Evolutionary conservation across 2,797 vertebrate genomes (phyloP), one percentile per base, ranked within the genome.

Genomic region (Todus mexicanus): DNA sequence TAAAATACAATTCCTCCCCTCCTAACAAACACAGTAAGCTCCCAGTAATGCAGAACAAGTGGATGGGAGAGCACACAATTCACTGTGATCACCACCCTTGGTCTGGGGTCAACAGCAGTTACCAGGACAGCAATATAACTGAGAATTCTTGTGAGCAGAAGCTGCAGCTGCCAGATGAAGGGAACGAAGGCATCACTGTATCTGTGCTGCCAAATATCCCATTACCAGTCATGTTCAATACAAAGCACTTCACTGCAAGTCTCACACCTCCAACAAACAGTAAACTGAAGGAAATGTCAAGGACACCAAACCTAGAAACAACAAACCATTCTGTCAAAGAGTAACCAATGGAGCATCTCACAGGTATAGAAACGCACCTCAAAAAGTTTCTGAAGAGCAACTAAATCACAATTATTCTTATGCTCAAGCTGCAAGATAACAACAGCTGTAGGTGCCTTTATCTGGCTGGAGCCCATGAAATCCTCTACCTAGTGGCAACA

Each of bases 201-300:
- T 7, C 40, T 1, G 0, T 1, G 1, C n/a, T 57, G 2, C n/a
- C 8, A 80, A 59, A 21, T 17, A 63, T 15, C 69, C 48, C 35
- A 29, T 33, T 11, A 43, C 53, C 27, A 86, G 53, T 23, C 37
- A 79, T 4, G 23, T 25, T 51, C 7, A 50, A 37, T 4, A 11
- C 31, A 74, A 74, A 93, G 64, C 4, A 20, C 14, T 84, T 51
- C 65, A 56, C 61, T 56, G 37, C 12, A 66, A 70, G 18, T 43
- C 38, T 83, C 61, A 54, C 37, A 65, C 12, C 25, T 86, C 50
- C 3, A 3, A 51, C 11, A 45, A 79, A 77, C 0, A 50, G 11
- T 5, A 5, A 94, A 45, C 37, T 35, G 20, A 87, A 87, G 40
- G 19, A 81, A 83, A 69, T 9, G 6, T 26, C 76, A 77, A 59